phyloP scores from a whole-genome alignment of 2,797 vertebrate genomes.

The Micropoecilia bifurca region DNA sequence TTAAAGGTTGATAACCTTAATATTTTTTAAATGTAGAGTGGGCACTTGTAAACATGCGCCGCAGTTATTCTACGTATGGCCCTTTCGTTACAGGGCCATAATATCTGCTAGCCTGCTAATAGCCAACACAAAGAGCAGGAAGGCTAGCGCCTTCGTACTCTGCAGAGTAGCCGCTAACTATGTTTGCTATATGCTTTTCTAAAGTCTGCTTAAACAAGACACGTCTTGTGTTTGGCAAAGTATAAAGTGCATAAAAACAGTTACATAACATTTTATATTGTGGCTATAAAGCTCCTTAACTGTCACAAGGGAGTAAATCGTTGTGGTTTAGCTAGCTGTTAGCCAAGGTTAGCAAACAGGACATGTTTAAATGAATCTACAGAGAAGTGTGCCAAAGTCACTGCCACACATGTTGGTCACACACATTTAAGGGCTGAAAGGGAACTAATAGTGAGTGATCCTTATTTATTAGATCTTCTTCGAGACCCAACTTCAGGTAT shows the following conservation, averaged over 20 bases:
- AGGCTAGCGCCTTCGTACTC: conserved; percentile 50
- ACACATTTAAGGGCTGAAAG: background rate
- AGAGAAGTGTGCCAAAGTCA: conserved; percentile 35
- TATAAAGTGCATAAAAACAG: background rate
- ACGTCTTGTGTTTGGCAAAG: background rate
- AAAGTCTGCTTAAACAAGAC: background rate
- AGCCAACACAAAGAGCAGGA: conserved; percentile 79
- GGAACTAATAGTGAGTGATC: background rate
- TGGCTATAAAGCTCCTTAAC: background rate
- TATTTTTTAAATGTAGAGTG: conserved; percentile 12
- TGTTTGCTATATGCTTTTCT: conserved; percentile 25
- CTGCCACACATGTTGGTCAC: background rate
- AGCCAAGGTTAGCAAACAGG: conserved; percentile 48
- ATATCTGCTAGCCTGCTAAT: conserved; percentile 64
- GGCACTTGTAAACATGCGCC: conserved; percentile 65
- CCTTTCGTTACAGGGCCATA: conserved; percentile 63
- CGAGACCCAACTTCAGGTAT: conserved; percentile 6
- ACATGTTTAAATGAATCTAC: conserved; percentile 59
- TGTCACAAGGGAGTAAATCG: conserved; percentile 28
- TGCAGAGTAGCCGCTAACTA: conserved; percentile 57
- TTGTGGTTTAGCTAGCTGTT: conserved; percentile 49
- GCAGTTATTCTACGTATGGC: conserved; percentile 61
- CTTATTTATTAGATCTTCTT: background rate
- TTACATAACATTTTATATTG: background rate
- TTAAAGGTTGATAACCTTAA: background rate